These are phyloP conservation scores for Drosophila burlai DNA, from an alignment of 1,140 invertebrate genomes.

Conservation along the genomic window DNA sequence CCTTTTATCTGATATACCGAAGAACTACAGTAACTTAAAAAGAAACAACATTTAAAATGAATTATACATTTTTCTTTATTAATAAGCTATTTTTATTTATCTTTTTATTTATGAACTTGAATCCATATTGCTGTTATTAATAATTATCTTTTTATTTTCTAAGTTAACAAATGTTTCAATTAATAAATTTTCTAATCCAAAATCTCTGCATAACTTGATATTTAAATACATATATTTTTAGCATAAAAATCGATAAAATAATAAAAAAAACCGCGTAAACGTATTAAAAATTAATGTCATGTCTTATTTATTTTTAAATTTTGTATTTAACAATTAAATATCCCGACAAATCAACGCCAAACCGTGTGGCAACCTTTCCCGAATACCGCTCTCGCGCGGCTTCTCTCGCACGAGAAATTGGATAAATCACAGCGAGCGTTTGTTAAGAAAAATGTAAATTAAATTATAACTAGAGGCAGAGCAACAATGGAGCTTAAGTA, in stretches of 20 bases:
- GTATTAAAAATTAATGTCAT: not conserved
- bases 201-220: too few relatives aligned
- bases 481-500: slow-evolving; percentile 72
- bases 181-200: not conserved
- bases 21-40: not conserved
- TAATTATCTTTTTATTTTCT: not conserved
- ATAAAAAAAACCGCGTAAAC: not conserved
- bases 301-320: too few relatives aligned
- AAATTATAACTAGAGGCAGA: slow-evolving; percentile 74
- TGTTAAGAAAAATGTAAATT: slow-evolving; percentile 76
- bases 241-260: too few relatives aligned
- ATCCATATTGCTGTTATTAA: not conserved
- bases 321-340: not conserved
- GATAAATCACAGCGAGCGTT: slow-evolving; percentile 43
- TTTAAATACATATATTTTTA: not conserved
- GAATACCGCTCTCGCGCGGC: slow-evolving; percentile 18
- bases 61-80: not conserved
- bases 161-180: not conserved
- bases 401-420: slow-evolving; percentile 37
- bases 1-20: too few relatives aligned
- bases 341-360: too few relatives aligned
- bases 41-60: not conserved
- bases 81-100: too few relatives aligned
- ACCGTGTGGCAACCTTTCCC: slow-evolving; percentile 52
- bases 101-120: not conserved